These are phyloP conservation scores for Sebastes oblongus DNA, from an alignment of 2,797 vertebrate genomes.

Conservation along the genomic window DNA sequence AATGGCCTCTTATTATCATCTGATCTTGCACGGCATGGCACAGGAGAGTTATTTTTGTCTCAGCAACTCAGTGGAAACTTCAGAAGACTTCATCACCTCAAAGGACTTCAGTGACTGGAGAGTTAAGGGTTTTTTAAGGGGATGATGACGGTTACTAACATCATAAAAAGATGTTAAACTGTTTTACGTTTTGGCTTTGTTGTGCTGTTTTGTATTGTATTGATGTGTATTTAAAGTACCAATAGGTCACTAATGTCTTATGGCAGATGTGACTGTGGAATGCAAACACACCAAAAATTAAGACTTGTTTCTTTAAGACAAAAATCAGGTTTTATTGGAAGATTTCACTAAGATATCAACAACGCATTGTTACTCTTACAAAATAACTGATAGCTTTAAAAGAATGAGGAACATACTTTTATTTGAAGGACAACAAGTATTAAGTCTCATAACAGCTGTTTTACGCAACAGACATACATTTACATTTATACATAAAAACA, in stretches of 20 bases:
- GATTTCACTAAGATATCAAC: background rate
- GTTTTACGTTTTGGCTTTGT: background rate
- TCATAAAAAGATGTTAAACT: constrained; percentile 8
- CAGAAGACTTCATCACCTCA: background rate
- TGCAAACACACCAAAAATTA: background rate
- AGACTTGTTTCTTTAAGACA: background rate
- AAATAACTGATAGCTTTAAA: background rate
- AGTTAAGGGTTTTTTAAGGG: background rate
- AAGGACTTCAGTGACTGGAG: constrained; percentile 3
- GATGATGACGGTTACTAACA: background rate
- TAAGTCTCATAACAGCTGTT: background rate
- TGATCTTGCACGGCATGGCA: background rate
- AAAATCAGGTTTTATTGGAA: background rate
- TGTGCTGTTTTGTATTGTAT: background rate
- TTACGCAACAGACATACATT: background rate
- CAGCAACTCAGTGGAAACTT: constrained; percentile 2
- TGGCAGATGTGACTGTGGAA: background rate
- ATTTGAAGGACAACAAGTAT: background rate
- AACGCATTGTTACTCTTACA: background rate
- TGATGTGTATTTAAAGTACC: background rate
- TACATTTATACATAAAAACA: accelerated
- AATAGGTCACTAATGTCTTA: background rate
- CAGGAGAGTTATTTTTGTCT: constrained; percentile 4
- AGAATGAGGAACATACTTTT: background rate
- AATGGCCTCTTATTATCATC: background rate